Evolutionary conservation across 2,797 vertebrate genomes (phyloP).

Genomic region (Mastacembelus armatus): DNA sequence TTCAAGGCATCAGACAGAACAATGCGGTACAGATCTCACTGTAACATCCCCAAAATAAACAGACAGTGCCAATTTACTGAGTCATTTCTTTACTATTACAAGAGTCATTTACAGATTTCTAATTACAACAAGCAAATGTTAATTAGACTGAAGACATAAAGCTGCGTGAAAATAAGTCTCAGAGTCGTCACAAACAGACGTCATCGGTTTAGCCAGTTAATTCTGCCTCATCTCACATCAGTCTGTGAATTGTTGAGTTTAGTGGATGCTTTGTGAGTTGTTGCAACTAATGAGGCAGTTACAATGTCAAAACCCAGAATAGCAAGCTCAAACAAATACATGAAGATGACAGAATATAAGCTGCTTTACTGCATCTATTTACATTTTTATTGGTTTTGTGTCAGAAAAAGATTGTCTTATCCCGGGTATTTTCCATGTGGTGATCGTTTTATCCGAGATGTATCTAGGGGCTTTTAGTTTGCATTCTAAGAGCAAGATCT

Average conservation of each 20-base stretch:
- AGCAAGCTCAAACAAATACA: constrained; percentile 41
- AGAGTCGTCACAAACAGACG: constrained; percentile 23
- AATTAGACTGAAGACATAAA: constrained; percentile 45
- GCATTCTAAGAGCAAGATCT: constrained; percentile 7
- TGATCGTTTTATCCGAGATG: not conserved
- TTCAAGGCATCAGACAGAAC: too few relatives aligned
- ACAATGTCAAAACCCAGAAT: constrained; percentile 20
- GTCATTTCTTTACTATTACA: constrained; percentile 17
- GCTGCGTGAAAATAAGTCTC: constrained; percentile 32
- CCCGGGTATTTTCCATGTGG: not conserved
- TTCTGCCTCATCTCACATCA: constrained; percentile 41
- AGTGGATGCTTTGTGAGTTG: constrained; percentile 36
- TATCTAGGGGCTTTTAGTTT: not conserved
- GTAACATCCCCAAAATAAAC: constrained; percentile 30
- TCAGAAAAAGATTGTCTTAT: constrained; percentile 17
- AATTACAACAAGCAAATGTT: constrained; percentile 38
- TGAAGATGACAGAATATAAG: constrained; percentile 36
- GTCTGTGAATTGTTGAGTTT: constrained; percentile 22
- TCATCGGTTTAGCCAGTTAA: constrained; percentile 41
- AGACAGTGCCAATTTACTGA: constrained; percentile 17
- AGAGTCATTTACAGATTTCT: constrained; percentile 37
- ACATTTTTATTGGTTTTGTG: constrained; percentile 21
- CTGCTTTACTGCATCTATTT: constrained; percentile 39
- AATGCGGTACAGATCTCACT: constrained; percentile 10
- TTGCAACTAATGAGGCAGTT: constrained; percentile 42